Evolutionary conservation across 1,140 invertebrate species (phyloP), one percentile per base, ranked within the genome.

Genomic region (Himalopsyche phryganea): DNA sequence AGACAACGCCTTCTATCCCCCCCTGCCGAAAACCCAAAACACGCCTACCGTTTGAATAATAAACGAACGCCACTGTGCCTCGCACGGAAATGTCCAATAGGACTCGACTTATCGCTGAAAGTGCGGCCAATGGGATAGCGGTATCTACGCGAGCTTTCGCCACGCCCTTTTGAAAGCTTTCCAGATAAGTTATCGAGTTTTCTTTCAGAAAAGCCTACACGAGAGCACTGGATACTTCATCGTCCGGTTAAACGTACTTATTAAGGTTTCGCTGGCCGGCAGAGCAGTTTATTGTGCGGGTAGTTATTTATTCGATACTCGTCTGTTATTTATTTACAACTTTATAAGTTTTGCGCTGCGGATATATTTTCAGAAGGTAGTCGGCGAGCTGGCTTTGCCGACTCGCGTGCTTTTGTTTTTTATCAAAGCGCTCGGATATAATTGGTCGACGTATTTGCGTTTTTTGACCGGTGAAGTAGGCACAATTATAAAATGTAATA

Each of bases 321-420:
- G 55, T 17, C 52, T 47, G 46, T 58, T 53, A 62, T 62, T 62
- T 62, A 62, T 62, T 62, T 50, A 58, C 60, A 62, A 54, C 60
- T 58, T 58, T 57, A 62, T 62, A 62, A 51, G 19, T 44, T 47
- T 58, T 41, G 6, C 51, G 44, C 19, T 13, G 28, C 36, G 49
- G 14, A 23, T 20, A 20, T 19, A 17, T 19, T 45, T 45, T 17
- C 42, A 48, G 45, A 28, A 53, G 40, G 50, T 35, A 51, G 23
- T 28, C 23, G 23, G 23, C 23, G 3, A 28, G 23, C 11, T 33
- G 46, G 10, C 46, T n/a, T 11, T 13, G 19, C 46, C 23, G 23
- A 13, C 23, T 48, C 23, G 46, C 15, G 18, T 48, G 19, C 23
- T 28, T 19, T 13, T 46, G 6, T 20, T 40, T n/a, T 20, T 18